Evolutionary conservation across 1,140 invertebrate species (phyloP).

Genomic region (Araneus ventricosus): DNA sequence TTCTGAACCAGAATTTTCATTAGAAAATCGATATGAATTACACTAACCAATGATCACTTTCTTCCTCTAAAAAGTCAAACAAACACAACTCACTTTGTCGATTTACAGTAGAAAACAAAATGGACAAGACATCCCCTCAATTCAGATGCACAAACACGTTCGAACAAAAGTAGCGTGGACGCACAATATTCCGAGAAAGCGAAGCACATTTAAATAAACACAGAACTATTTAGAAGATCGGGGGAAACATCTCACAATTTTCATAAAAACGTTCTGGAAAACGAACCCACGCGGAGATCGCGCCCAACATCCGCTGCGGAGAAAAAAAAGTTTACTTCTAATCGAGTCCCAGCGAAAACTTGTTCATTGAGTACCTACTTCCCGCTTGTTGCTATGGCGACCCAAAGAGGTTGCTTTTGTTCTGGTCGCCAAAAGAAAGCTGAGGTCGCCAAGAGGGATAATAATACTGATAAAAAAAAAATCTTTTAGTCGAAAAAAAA

Average conservation of each 20-base stretch:
- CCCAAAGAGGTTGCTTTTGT: constrained; percentile 65
- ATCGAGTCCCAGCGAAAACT: constrained; percentile 67
- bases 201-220: not conserved
- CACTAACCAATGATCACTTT: too few species aligned
- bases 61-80: not conserved
- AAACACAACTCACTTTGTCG: not conserved
- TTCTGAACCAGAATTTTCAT: too few species aligned
- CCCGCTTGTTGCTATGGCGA: constrained; percentile 73
- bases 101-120: not conserved
- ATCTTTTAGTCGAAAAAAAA: not conserved
- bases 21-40: too few species aligned
- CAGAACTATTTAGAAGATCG: not conserved
- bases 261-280: constrained; percentile 28
- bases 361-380: constrained; percentile 67
- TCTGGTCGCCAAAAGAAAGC: constrained; percentile 44
- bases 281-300: constrained; percentile 51
- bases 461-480: constrained; percentile 27
- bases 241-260: not conserved
- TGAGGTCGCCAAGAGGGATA: constrained; percentile 58
- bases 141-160: not conserved
- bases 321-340: constrained; percentile 62
- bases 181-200: not conserved
- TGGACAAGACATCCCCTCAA: not conserved
- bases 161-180: not conserved
- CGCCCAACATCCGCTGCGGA: not conserved